These are phyloP conservation scores for Crambe crambe DNA, from an alignment of 37 sponge, comb jelly and placozoan species.

Conservation along the genomic window DNA sequence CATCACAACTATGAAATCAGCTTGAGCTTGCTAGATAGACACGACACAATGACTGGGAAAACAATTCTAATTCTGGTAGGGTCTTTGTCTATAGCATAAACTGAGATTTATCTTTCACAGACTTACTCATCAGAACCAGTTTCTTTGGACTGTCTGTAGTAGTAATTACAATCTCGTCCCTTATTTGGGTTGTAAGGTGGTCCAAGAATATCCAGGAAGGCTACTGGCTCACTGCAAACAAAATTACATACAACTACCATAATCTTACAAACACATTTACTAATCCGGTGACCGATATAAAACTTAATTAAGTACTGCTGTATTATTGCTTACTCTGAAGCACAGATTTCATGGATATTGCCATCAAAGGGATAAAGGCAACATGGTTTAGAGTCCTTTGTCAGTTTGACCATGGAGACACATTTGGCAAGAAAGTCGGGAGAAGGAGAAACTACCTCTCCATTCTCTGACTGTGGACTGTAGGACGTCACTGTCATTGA, in stretches of 20 bases:
- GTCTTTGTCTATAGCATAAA: too few species aligned
- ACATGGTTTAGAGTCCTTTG: conserved; percentile 43
- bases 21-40: too few species aligned
- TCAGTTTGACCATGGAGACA: neutral
- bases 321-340: conserved; percentile 28
- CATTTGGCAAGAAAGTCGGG: neutral
- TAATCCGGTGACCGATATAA: too few species aligned
- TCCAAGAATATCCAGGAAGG: conserved; percentile 72
- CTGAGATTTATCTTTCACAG: too few species aligned
- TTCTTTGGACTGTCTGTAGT: conserved; percentile 25
- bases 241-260: too few species aligned
- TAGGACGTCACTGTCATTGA: conserved; percentile 60
- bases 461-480: neutral
- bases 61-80: too few species aligned
- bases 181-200: conserved; percentile 70
- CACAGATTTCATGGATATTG: conserved; percentile 66
- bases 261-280: too few species aligned
- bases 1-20: too few species aligned
- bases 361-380: conserved; percentile 33
- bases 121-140: conserved; percentile 15
- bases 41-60: too few species aligned
- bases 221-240: conserved; percentile 55
- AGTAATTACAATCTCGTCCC: conserved; percentile 73
- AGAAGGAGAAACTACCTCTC: neutral
- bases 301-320: too few species aligned